Percentiles rank a stretch among this genome's conserved stretches.
These are phyloP conservation scores for Embidobia sp. DNA, from an alignment of 2,888 invertebrate genomes.

Conservation along the genomic window DNA sequence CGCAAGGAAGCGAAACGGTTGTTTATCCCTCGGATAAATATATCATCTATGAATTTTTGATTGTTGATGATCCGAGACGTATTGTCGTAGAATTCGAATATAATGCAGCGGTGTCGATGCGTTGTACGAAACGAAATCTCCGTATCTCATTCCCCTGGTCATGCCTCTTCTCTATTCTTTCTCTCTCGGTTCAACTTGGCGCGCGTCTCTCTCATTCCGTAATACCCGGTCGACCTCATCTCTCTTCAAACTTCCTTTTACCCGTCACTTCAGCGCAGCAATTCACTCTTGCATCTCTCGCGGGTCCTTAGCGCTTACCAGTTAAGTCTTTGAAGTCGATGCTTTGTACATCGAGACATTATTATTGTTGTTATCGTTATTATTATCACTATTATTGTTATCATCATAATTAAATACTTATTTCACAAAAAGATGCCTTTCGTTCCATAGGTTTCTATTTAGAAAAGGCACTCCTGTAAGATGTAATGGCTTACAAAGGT, in stretches of 20 bases:
- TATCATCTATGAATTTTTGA: conserved; percentile 75
- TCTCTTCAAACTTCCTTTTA: conserved; percentile 49
- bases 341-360: conserved; percentile 72
- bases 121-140: conserved; percentile 70
- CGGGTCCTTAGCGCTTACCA: conserved; percentile 68
- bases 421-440: conserved; percentile 69
- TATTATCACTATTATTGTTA: conserved; percentile 71
- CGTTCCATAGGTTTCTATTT: conserved; percentile 51
- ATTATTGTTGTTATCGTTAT: conserved; percentile 69
- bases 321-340: conserved; percentile 72
- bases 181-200: conserved; percentile 13
- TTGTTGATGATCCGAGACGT: conserved; percentile 75
- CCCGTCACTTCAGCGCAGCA: conserved; percentile 46
- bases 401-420: conserved; percentile 77
- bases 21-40: conserved; percentile 74
- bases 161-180: conserved; percentile 45
- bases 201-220: conserved; percentile 45
- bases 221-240: conserved; percentile 44
- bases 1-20: conserved; percentile 28
- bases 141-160: conserved; percentile 59
- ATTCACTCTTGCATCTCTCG: conserved; percentile 57
- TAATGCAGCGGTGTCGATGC: conserved; percentile 74
- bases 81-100: conserved; percentile 75
- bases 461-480: conserved; percentile 5
- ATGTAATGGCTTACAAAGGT: conserved; percentile 54